Evolutionary conservation across 2,113 vertebrate genomes (phyloP), one percentile per base, ranked within the genome.

Genomic region (Hepsetus odoe): DNA sequence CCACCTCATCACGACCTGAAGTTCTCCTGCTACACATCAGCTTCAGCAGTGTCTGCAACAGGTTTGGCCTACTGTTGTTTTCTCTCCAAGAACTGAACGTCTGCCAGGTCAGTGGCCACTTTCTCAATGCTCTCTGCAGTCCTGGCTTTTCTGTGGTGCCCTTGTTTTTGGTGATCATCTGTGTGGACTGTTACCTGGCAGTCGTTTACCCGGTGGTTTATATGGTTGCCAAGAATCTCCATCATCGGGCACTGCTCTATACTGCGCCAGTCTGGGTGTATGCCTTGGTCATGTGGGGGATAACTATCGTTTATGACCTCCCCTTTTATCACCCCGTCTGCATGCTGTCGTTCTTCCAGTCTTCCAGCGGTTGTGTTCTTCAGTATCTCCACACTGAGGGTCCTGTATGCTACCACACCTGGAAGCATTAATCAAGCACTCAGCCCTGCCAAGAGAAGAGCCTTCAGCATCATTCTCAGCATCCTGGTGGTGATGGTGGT

Each of bases 181-280:
- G 67, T 20, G 14, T 70, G 38, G 76, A 74, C 58, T 62, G 72
- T 42, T 83, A 78, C 33, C 1, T 83, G 9, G 77, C 84, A 11
- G 79, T 85, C 24, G 77, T 56, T 69, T 49, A 78, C 69, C 84
- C 81, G 0, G 33, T 85, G 40, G 49, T 9, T 0, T 83, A 78
- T 40, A 59, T 74, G 40, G 32, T 16, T 6, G 40, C 14, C 30
- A 78, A 16, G 73, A 55, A 32, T 18, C 10, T 1, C 7, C 55
- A n/a, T 44, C 55, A 38, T 22, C 64, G 13, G 26, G 24, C 49
- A 8, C 38, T 51, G 53, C 14, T 75, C 12, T 58, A 42, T 55
- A 67, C 32, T 5, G 28, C 62, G 1, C 1, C 79, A 1, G 67
- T 59, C 5, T 82, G 78, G 81, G 7, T 80, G 12, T 83, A 80